Evolutionary conservation across 2,113 vertebrate genomes (phyloP).

Genomic region (Phalacrocorax brasilianus): DNA sequence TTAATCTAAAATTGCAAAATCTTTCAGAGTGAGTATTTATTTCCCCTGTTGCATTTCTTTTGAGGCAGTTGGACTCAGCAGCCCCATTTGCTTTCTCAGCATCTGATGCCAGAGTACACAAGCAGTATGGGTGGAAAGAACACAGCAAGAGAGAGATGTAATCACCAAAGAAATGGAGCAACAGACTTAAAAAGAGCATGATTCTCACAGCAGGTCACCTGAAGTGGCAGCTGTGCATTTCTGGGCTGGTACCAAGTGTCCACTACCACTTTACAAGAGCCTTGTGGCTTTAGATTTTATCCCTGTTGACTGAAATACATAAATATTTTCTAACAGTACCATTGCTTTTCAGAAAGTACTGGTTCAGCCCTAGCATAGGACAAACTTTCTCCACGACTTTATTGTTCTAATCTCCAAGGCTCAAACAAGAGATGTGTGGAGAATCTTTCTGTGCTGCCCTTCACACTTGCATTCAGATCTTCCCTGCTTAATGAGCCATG

Average conservation of each 20-base stretch:
- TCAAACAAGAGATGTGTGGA: constrained; percentile 12
- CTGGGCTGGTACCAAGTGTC: constrained; percentile 3
- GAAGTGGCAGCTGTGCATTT: constrained; percentile 15
- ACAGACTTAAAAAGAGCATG: background rate
- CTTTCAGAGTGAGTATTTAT: background rate
- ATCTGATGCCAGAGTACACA: background rate
- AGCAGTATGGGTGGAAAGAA: background rate
- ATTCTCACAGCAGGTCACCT: constrained; percentile 21
- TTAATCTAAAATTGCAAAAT: background rate
- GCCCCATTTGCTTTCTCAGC: background rate
- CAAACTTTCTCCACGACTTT: background rate
- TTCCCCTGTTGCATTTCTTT: background rate
- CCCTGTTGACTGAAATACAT: background rate
- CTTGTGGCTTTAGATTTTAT: background rate
- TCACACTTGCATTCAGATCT: constrained; percentile 39
- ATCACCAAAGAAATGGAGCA: constrained; percentile 17
- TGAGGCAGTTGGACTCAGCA: background rate
- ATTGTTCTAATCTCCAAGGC: constrained; percentile 11
- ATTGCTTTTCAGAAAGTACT: background rate
- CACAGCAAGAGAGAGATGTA: background rate
- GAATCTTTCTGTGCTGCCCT: constrained; percentile 57
- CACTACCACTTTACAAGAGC: background rate
- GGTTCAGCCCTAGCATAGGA: background rate
- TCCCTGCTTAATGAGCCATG: constrained; percentile 42
- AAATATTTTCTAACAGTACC: background rate